Evolutionary conservation across 2,888 invertebrate species (phyloP).

Genomic region (Cremastobaeus sp.): DNA sequence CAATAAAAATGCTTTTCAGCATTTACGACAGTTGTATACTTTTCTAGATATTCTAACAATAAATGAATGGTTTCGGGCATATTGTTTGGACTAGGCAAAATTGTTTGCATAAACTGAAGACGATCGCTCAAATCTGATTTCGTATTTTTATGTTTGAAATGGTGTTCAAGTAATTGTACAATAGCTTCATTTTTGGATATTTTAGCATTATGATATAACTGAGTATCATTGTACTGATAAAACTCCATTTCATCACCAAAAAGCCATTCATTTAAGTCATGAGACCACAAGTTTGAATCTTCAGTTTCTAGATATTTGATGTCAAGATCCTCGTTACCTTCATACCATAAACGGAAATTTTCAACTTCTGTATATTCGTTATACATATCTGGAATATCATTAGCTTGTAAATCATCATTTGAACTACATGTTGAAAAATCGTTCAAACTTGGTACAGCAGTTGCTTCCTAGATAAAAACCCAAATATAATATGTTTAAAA

Average conservation of each 20-base stretch:
- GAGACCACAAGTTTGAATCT: constrained; percentile 1
- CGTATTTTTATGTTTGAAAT: constrained; percentile 21
- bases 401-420: too few species aligned
- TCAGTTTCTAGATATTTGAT: neutral
- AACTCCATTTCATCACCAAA: constrained; percentile 5
- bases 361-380: too few species aligned
- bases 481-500: constrained; percentile 5
- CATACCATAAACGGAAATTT: too few species aligned
- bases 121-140: constrained; percentile 15
- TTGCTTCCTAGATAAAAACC: neutral
- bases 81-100: constrained; percentile 19
- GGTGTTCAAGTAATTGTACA: constrained; percentile 2
- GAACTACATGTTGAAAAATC: too few species aligned
- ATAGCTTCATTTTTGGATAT: constrained; percentile 12
- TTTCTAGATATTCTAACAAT: constrained; percentile 12
- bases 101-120: constrained; percentile 6
- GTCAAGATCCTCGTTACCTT: too few species aligned
- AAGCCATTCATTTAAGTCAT: constrained; percentile 10
- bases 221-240: neutral
- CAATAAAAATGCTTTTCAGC: constrained; percentile 14
- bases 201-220: constrained; percentile 8
- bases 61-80: constrained; percentile 6
- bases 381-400: too few species aligned
- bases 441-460: too few species aligned
- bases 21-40: constrained; percentile 15